Percentiles rank a stretch among this genome's conserved stretches.
Conservation (phyloP, 2,797 vertebrate species). For the Helarctos malayanus region DNA sequence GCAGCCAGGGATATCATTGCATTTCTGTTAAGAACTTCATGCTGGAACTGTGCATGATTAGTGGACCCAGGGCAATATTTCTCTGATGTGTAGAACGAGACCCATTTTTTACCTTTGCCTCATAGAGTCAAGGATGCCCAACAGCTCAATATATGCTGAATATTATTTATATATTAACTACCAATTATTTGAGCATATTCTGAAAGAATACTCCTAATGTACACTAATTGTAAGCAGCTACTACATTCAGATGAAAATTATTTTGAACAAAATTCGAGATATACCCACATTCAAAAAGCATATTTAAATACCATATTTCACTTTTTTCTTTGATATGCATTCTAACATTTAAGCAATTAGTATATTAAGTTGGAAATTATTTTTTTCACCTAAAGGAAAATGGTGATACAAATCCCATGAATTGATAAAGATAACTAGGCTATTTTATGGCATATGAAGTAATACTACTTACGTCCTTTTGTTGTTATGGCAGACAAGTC, state of each 20-base stretch:
- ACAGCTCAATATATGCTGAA: background rate
- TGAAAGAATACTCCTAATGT: background rate
- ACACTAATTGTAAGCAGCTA: background rate
- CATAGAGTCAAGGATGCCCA: background rate
- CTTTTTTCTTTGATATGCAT: background rate
- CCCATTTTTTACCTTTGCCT: background rate
- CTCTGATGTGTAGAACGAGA: background rate
- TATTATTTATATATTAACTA: background rate
- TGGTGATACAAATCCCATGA: background rate
- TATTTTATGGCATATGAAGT: background rate
- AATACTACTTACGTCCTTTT: background rate
- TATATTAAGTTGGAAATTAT: background rate
- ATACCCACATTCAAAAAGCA: background rate
- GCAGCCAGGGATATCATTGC: background rate
- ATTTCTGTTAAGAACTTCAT: background rate
- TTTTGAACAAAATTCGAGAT: conserved; percentile 33
- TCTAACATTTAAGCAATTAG: background rate
- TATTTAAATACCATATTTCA: background rate
- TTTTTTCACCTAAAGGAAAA: background rate
- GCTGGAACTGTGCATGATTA: background rate
- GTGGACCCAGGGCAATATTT: background rate
- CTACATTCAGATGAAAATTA: background rate
- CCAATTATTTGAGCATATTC: background rate
- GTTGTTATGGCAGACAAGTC: background rate
- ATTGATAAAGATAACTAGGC: background rate